These are phyloP conservation scores for Brenthis hecate DNA, from an alignment of 2,888 invertebrate species.

Conservation along the genomic window DNA sequence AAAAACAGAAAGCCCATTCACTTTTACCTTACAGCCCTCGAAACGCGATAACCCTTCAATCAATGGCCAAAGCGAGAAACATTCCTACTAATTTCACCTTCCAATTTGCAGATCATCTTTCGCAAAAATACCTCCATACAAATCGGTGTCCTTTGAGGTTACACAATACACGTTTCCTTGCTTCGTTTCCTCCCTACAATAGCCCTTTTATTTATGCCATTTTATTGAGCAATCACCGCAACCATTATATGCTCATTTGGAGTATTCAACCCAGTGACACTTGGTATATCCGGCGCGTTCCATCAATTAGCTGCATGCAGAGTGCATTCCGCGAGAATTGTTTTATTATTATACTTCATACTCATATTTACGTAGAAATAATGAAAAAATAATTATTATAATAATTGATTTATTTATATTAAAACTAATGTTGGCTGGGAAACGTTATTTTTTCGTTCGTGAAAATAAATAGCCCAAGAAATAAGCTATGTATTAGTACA, in stretches of 20 bases:
- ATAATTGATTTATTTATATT: too few relatives aligned
- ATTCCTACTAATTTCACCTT: slow-evolving; percentile 70
- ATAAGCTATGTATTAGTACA: too few relatives aligned
- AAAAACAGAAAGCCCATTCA: slow-evolving; percentile 36
- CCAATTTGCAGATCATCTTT: slow-evolving; percentile 65
- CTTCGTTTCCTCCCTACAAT: slow-evolving; percentile 55
- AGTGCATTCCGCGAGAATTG: slow-evolving; percentile 21
- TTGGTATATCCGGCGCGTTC: slow-evolving; percentile 59
- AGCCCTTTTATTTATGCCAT: slow-evolving; percentile 49
- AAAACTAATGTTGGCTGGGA: too few relatives aligned
- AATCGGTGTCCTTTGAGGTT: slow-evolving; percentile 65
- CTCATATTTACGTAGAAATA: too few relatives aligned
- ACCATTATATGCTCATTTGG: slow-evolving; percentile 74
- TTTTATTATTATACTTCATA: slow-evolving; percentile 2
- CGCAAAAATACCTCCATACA: slow-evolving; percentile 51
- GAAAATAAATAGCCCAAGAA: too few relatives aligned
- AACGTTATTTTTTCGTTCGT: too few relatives aligned
- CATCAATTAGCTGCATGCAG: slow-evolving; percentile 62
- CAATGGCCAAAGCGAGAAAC: slow-evolving; percentile 48
- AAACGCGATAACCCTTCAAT: slow-evolving; percentile 56
- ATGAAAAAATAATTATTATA: too few relatives aligned
- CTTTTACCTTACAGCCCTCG: slow-evolving; percentile 39
- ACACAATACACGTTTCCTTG: slow-evolving; percentile 56
- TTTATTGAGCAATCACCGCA: slow-evolving; percentile 49
- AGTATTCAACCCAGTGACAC: slow-evolving; percentile 64